Conservation (phyloP, 2,797 vertebrate genomes). For the Coracias cyanogaster region DNA sequence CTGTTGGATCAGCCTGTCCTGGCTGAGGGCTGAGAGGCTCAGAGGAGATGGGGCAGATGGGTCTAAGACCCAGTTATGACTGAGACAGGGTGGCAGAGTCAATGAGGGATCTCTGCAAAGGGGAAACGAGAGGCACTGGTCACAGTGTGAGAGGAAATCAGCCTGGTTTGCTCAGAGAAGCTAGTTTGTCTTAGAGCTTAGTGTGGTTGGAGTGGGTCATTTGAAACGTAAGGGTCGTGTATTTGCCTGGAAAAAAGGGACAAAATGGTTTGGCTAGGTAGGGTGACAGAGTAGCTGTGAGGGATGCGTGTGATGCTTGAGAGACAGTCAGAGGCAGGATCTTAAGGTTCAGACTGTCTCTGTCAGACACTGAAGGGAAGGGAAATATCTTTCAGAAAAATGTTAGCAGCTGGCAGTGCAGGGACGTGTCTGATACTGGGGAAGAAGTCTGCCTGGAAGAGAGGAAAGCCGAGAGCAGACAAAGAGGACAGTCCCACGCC, state of each 20-base stretch:
- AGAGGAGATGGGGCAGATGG: not conserved
- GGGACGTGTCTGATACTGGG: not conserved
- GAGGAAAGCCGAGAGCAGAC: not conserved
- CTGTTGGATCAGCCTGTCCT: not conserved
- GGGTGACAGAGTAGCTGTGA: not conserved
- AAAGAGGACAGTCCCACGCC: not conserved
- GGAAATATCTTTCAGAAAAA: not conserved
- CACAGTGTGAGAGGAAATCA: not conserved
- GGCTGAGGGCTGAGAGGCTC: not conserved
- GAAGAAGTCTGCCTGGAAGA: not conserved
- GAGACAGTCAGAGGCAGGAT: not conserved
- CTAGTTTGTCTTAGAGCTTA: not conserved
- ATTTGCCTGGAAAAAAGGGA: not conserved
- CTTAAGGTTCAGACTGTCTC: not conserved
- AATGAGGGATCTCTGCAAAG: not conserved
- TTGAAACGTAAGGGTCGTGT: not conserved
- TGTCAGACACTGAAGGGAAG: not conserved
- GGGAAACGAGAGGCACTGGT: not conserved
- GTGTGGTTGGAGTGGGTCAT: not conserved
- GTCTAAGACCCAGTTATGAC: not conserved
- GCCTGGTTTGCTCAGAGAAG: not conserved
- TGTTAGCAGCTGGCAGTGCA: not conserved
- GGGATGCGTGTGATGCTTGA: not conserved
- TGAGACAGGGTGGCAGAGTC: not conserved
- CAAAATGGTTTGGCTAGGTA: not conserved